phyloP scores from a whole-genome alignment of 2,888 invertebrate genomes.

The Ormyrus rosae region DNA sequence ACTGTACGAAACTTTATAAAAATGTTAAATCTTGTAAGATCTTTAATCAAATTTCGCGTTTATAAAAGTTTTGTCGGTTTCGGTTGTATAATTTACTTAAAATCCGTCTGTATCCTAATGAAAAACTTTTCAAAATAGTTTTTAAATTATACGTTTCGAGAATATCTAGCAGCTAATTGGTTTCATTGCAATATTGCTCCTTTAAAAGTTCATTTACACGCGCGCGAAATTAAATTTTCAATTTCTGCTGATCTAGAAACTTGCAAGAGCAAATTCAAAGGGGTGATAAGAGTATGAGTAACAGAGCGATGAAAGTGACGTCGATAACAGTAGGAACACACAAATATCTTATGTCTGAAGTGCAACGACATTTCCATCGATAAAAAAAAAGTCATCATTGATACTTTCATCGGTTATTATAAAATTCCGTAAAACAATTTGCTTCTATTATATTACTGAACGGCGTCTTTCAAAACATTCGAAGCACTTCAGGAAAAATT shows the following conservation, averaged over 20 bases:
- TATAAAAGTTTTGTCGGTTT: no score
- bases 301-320: conserved; percentile 40
- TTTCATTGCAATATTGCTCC: background rate
- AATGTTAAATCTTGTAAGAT: no score
- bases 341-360: conserved; percentile 31
- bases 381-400: background rate
- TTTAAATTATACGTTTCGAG: no score
- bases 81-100: no score
- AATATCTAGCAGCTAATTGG: no score
- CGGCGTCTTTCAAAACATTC: background rate
- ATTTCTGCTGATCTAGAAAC: background rate
- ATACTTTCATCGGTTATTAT: background rate
- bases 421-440: background rate
- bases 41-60: no score
- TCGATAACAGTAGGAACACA: conserved; percentile 38
- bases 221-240: background rate
- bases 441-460: background rate
- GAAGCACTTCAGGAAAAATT: conserved; percentile 29
- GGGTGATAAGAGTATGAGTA: conserved; percentile 26
- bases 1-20: no score
- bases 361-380: conserved; percentile 23
- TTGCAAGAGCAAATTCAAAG: conserved; percentile 33
- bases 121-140: no score
- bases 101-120: no score
- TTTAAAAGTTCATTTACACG: background rate